phyloP scores from a whole-genome alignment of 2,113 vertebrate genomes.

The Nestor notabilis region DNA sequence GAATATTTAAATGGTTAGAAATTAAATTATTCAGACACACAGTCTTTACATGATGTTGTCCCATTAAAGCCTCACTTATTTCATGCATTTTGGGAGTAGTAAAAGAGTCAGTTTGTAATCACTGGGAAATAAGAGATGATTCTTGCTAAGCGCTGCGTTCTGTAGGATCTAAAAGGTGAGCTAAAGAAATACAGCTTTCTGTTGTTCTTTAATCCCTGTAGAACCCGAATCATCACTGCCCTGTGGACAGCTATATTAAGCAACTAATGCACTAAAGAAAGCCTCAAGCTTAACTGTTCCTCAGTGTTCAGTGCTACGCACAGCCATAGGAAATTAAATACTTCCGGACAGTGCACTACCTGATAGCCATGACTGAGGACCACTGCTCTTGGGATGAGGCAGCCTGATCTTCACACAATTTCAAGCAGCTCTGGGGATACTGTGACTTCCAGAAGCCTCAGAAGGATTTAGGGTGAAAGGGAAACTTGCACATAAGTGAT shows the following conservation, averaged over 20 bases:
- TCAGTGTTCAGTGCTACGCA: background rate
- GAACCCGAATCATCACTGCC: background rate
- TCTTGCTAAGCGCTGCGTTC: background rate
- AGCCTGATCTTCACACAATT: background rate
- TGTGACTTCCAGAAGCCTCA: background rate
- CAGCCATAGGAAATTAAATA: background rate
- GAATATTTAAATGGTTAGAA: background rate
- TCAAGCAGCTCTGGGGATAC: background rate
- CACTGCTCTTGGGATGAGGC: background rate
- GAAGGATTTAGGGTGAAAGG: background rate
- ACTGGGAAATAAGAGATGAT: background rate
- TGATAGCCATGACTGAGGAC: background rate
- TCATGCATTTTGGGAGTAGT: background rate
- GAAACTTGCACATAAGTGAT: background rate
- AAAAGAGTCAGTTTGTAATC: background rate
- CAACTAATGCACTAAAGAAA: background rate
- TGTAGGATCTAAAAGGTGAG: background rate
- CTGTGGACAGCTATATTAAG: background rate
- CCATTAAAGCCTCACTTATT: background rate
- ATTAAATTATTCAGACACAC: background rate
- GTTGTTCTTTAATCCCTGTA: background rate
- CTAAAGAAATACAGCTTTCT: background rate
- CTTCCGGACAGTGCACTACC: background rate
- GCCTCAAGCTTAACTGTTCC: background rate
- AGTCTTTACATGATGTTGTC: background rate